Conservation (phyloP, 2,888 invertebrate species). For the Tenthredo livida region DNA sequence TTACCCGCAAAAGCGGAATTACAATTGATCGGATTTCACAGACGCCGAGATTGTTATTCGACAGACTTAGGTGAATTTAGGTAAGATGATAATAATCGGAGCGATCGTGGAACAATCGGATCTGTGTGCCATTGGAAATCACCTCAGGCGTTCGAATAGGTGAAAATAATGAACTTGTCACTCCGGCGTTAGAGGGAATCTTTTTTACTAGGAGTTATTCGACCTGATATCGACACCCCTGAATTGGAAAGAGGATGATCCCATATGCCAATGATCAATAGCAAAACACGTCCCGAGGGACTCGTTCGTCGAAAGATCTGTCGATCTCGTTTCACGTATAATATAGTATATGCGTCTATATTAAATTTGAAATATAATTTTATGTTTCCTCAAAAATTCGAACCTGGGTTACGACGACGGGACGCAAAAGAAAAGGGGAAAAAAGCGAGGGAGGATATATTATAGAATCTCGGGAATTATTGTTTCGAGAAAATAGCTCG, state of each 20-base stretch:
- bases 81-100: background rate
- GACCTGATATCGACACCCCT: slow-evolving; percentile 8
- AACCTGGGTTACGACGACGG: background rate
- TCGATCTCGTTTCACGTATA: background rate
- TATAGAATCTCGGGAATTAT: background rate
- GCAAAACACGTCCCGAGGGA: slow-evolving; percentile 7
- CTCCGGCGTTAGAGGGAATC: background rate
- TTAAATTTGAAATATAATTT: background rate
- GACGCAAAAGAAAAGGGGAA: background rate
- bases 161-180: background rate
- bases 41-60: background rate
- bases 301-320: background rate
- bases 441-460: background rate
- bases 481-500: background rate
- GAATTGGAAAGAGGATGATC: background rate
- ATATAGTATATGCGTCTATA: background rate
- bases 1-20: background rate
- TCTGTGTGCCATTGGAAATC: background rate
- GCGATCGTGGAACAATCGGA: background rate
- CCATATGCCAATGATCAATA: background rate
- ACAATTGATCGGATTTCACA: background rate
- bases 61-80: background rate
- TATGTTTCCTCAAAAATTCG: background rate
- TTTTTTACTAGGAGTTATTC: background rate
- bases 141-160: background rate